Conservation (phyloP, 2,888 invertebrate species). For the Ceramica pisi region DNA sequence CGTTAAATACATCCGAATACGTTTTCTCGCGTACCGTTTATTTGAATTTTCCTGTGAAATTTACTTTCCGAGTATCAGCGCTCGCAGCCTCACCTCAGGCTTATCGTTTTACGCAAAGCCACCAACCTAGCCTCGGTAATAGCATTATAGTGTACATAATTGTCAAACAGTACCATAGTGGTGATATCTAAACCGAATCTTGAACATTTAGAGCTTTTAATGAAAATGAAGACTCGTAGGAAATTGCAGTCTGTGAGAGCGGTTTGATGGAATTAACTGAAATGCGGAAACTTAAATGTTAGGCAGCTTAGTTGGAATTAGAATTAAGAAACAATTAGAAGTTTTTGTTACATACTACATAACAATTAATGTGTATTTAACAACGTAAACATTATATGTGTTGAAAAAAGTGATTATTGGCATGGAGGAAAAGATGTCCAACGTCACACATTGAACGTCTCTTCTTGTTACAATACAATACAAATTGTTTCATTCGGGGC, state of each 20-base stretch:
- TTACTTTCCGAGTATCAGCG: constrained; percentile 64
- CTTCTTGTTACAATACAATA: no score
- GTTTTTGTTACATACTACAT: not conserved
- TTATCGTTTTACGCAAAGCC: constrained; percentile 65
- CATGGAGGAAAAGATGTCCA: not conserved
- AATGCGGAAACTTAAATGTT: constrained; percentile 39
- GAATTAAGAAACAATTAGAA: constrained; percentile 17
- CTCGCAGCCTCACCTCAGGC: constrained; percentile 58
- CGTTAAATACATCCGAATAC: constrained; percentile 75
- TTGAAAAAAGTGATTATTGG: not conserved
- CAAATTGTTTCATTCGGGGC: no score
- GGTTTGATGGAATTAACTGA: constrained; percentile 44
- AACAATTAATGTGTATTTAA: no score
- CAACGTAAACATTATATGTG: no score
- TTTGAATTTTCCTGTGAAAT: constrained; percentile 78
- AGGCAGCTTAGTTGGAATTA: constrained; percentile 6
- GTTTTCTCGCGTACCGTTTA: constrained; percentile 77
- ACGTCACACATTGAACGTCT: not conserved
- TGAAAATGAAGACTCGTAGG: constrained; percentile 54
- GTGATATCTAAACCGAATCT: constrained; percentile 58
- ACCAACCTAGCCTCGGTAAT: constrained; percentile 59
- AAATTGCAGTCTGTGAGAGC: constrained; percentile 53
- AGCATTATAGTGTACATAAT: constrained; percentile 62
- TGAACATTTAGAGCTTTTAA: constrained; percentile 59
- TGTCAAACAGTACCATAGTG: constrained; percentile 58